Conservation (phyloP, 2,113 vertebrate species). For the Stegastes partitus region DNA sequence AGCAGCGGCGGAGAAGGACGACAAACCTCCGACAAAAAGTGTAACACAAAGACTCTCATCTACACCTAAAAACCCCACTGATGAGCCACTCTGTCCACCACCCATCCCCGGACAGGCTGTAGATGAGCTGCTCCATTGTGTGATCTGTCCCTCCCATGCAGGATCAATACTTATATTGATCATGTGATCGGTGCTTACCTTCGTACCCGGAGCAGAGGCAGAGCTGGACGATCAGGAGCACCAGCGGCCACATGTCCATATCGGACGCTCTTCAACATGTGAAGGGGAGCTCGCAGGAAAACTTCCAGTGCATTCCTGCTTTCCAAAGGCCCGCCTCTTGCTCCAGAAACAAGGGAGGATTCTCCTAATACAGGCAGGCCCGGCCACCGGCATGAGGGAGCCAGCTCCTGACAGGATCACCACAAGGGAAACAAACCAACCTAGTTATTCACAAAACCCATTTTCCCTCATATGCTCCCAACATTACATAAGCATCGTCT, state of each 20-base stretch:
- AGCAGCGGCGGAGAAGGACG: conserved; percentile 1
- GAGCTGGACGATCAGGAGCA: conserved; percentile 77
- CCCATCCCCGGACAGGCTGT: neutral
- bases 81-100: neutral
- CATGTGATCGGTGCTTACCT: conserved; percentile 74
- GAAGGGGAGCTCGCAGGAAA: conserved; percentile 69
- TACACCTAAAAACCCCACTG: neutral
- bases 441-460: too few species aligned
- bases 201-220: conserved; percentile 79
- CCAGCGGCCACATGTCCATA: conserved; percentile 82
- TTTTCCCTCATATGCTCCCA: too few species aligned
- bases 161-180: neutral
- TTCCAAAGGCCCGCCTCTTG: conserved; percentile 81
- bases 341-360: conserved; percentile 80
- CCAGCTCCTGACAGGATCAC: too few species aligned
- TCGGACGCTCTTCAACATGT: conserved; percentile 66
- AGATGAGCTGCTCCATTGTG: neutral
- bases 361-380: conserved; percentile 60
- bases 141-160: neutral
- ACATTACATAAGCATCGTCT: too few species aligned
- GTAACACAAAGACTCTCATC: neutral
- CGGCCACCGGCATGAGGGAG: conserved; percentile 27
- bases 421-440: too few species aligned
- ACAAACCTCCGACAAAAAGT: too few species aligned
- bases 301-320: conserved; percentile 81